Conservation (phyloP, 2,888 invertebrate genomes). For the Pharmacophagus antenor region DNA sequence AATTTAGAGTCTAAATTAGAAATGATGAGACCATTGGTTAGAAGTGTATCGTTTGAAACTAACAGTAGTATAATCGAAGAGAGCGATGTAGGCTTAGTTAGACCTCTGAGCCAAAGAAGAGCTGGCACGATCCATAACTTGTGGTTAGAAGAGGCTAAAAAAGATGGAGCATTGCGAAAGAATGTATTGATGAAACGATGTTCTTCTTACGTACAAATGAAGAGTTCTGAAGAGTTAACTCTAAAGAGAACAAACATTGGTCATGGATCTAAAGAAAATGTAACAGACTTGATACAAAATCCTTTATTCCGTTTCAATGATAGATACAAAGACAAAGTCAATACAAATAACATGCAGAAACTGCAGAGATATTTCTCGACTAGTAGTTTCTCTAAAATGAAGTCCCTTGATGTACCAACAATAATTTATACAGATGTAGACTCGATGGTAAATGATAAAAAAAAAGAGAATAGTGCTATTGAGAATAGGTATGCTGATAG, state of each 20-base stretch:
- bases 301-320: constrained; percentile 36
- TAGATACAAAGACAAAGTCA: constrained; percentile 36
- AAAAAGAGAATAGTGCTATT: constrained; percentile 12
- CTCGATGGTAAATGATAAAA: constrained; percentile 1
- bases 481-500: constrained; percentile 31
- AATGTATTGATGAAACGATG: constrained; percentile 51
- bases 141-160: constrained; percentile 47
- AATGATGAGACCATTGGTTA: constrained; percentile 35
- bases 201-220: constrained; percentile 44
- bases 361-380: constrained; percentile 42
- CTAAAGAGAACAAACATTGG: constrained; percentile 31
- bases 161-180: constrained; percentile 50
- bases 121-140: constrained; percentile 45
- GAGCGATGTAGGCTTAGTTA: constrained; percentile 35
- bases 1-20: constrained; percentile 39
- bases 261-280: constrained; percentile 32
- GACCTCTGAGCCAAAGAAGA: constrained; percentile 47
- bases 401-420: constrained; percentile 40
- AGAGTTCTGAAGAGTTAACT: constrained; percentile 54
- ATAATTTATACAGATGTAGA: constrained; percentile 42
- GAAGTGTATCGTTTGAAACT: constrained; percentile 20
- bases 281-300: constrained; percentile 31
- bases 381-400: constrained; percentile 32
- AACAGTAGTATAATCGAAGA: constrained; percentile 32
- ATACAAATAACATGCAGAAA: constrained; percentile 38